These are phyloP conservation scores for Oenanthe melanoleuca DNA, from an alignment of 2,113 vertebrate species.

Conservation along the genomic window DNA sequence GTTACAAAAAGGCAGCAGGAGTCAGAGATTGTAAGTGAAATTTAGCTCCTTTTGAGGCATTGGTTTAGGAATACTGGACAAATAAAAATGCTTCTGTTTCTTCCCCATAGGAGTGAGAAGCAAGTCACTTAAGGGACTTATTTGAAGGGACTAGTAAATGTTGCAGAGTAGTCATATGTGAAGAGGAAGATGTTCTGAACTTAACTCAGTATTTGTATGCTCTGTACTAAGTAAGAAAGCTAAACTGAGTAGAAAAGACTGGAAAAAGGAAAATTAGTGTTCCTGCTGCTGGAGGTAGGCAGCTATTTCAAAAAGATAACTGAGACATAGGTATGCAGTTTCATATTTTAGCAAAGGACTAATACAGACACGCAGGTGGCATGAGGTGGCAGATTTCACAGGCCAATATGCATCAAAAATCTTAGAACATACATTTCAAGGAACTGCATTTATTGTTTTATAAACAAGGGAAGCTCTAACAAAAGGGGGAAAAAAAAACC, in stretches of 20 bases:
- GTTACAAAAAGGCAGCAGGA: not conserved
- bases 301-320: not conserved
- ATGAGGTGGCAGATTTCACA: not conserved
- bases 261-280: not conserved
- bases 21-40: not conserved
- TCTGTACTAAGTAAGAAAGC: not conserved
- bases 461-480: not conserved
- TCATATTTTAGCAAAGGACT: not conserved
- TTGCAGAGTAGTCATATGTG: not conserved
- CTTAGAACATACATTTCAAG: not conserved
- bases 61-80: not conserved
- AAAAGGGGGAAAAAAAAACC: rapidly evolving
- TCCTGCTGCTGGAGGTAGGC: not conserved
- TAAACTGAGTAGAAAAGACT: not conserved
- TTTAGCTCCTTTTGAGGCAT: not conserved
- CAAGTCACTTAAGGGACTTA: not conserved
- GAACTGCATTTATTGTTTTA: not conserved
- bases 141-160: not conserved
- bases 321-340: not conserved
- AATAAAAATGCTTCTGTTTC: not conserved
- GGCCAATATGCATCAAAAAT: not conserved
- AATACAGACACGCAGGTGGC: not conserved
- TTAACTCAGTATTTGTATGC: not conserved
- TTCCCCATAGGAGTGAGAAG: not conserved
- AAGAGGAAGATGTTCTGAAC: not conserved